Conservation (phyloP, 2,113 vertebrate species). For the Centrocercus urophasianus region DNA sequence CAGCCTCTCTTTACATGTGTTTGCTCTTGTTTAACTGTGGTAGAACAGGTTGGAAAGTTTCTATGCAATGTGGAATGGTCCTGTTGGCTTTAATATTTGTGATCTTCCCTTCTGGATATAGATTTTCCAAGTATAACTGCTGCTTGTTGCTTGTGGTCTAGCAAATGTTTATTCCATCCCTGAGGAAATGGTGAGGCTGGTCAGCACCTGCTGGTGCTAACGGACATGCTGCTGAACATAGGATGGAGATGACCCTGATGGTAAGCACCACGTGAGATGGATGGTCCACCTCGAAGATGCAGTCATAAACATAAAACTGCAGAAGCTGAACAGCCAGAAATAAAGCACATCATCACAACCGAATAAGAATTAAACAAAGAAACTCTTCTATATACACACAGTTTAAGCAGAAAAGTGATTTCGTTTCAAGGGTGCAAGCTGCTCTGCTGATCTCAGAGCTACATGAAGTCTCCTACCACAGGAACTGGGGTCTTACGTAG, state of each 20-base stretch:
- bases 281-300: not conserved
- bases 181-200: not conserved
- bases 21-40: not conserved
- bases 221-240: not conserved
- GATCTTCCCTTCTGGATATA: not conserved
- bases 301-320: not conserved
- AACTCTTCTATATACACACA: not conserved
- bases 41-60: not conserved
- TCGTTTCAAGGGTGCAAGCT: not conserved
- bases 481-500: not conserved
- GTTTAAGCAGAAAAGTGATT: not conserved
- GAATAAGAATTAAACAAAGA: not conserved
- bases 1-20: not conserved
- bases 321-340: not conserved
- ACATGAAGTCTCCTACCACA: not conserved
- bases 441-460: not conserved
- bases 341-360: not conserved
- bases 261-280: not conserved
- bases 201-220: not conserved
- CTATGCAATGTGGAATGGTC: not conserved
- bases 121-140: not conserved
- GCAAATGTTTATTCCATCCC: constrained; percentile 13
- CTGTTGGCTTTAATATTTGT: not conserved
- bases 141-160: not conserved
- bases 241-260: not conserved